Conservation (phyloP, 2,888 invertebrate species). For the Synanthedon formicaeformis region DNA sequence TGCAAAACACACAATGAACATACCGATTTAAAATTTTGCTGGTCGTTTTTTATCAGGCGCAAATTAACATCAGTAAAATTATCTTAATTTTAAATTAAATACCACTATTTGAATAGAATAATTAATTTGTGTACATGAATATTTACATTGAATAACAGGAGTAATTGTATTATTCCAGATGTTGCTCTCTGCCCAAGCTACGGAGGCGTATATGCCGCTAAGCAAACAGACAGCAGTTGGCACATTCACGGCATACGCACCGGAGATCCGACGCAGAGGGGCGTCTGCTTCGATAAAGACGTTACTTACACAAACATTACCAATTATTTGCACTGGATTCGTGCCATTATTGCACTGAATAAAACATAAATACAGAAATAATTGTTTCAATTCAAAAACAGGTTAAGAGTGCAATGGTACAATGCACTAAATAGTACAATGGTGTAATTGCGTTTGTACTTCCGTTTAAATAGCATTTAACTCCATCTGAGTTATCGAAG, state of each 20-base stretch:
- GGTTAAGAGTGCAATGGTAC: too few species aligned
- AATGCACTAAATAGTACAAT: neutral
- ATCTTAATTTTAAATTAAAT: too few species aligned
- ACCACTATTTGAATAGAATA: too few species aligned
- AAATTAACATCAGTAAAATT: too few species aligned
- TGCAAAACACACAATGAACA: too few species aligned
- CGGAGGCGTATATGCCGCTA: conserved; percentile 37
- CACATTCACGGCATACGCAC: conserved; percentile 35
- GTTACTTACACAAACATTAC: conserved; percentile 33
- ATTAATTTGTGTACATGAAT: too few species aligned
- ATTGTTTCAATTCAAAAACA: too few species aligned
- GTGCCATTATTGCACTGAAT: conserved; percentile 9
- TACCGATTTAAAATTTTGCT: too few species aligned
- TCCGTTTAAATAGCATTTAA: conserved; percentile 16
- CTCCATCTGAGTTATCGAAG: conserved; percentile 26
- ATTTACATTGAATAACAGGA: too few species aligned
- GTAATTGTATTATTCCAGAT: conserved; percentile 22
- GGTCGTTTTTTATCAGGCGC: too few species aligned
- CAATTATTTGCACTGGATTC: conserved; percentile 15
- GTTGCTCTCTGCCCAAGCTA: conserved; percentile 48
- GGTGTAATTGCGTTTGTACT: neutral
- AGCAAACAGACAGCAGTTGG: conserved; percentile 21
- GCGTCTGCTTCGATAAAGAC: conserved; percentile 34
- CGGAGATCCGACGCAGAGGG: conserved; percentile 26
- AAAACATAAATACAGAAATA: neutral